Conservation (phyloP, 2,797 vertebrate species). For the Bradypodion pumilum region DNA sequence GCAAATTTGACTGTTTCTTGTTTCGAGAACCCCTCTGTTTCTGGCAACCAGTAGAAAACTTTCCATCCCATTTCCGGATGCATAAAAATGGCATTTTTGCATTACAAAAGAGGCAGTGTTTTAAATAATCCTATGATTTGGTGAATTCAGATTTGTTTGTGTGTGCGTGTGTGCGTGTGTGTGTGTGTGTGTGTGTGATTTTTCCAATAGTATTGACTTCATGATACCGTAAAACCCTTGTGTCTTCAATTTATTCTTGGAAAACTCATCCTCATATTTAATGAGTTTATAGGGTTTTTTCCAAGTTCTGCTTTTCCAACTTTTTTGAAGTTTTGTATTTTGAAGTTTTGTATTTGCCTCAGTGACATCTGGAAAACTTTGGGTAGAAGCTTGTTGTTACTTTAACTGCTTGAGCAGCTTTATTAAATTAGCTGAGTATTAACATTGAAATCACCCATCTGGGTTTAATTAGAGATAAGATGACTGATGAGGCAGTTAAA, state of each 20-base stretch:
- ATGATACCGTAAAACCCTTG: slow-evolving; percentile 76
- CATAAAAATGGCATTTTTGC: slow-evolving; percentile 15
- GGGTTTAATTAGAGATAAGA: slow-evolving; percentile 80
- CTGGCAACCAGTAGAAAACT: slow-evolving; percentile 9
- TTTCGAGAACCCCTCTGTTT: slow-evolving; percentile 6
- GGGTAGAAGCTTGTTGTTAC: slow-evolving; percentile 76
- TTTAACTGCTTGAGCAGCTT: slow-evolving; percentile 77
- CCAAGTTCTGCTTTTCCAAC: slow-evolving; percentile 75
- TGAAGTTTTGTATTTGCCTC: slow-evolving; percentile 78
- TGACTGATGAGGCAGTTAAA: slow-evolving; percentile 79
- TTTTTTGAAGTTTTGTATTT: slow-evolving; percentile 76
- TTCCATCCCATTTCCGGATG: slow-evolving; percentile 23
- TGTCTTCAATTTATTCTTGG: slow-evolving; percentile 88
- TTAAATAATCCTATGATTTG: slow-evolving; percentile 1
- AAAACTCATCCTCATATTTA: slow-evolving; percentile 77
- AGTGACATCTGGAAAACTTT: slow-evolving; percentile 80
- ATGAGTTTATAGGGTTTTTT: slow-evolving; percentile 82
- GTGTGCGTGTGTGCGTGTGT: not conserved
- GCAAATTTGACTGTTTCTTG: slow-evolving; percentile 17
- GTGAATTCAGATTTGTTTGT: slow-evolving; percentile 13
- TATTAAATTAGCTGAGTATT: slow-evolving; percentile 74
- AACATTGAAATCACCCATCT: slow-evolving; percentile 77
- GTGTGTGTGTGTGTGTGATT: too few species aligned
- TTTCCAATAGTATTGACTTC: slow-evolving; percentile 77
- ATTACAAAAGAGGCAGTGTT: slow-evolving; percentile 18